phyloP scores from a whole-genome alignment of 2,888 invertebrate species.

The Pherbina coryleti region DNA sequence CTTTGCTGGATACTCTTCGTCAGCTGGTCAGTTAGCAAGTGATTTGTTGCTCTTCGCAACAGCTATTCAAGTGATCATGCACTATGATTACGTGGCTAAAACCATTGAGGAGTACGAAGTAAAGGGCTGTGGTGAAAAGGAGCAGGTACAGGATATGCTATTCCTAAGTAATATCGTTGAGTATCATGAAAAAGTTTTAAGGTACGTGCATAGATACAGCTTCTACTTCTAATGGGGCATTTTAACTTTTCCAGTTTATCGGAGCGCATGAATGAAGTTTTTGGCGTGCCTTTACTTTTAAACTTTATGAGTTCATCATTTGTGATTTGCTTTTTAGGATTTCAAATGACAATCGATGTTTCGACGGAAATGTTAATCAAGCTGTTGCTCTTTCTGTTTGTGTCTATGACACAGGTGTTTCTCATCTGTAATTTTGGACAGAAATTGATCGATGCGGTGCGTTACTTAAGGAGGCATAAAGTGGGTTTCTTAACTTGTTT shows the following conservation, averaged over 20 bases:
- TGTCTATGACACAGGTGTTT: conserved; percentile 58
- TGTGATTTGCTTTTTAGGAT: conserved; percentile 58
- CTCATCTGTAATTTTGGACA: conserved; percentile 62
- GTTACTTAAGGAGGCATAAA: neutral
- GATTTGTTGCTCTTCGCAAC: conserved; percentile 62
- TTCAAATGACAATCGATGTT: conserved; percentile 60
- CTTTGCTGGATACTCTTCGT: conserved; percentile 58
- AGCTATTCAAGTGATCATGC: conserved; percentile 63
- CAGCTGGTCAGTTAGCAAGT: conserved; percentile 59
- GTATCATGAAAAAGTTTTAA: conserved; percentile 50
- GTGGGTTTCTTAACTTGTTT: too few species aligned
- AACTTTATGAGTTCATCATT: conserved; percentile 53
- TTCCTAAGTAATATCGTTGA: conserved; percentile 41
- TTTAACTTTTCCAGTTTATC: conserved; percentile 41
- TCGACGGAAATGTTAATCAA: conserved; percentile 54
- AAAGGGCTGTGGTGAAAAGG: neutral
- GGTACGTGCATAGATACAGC: conserved; percentile 40
- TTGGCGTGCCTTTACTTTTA: conserved; percentile 51
- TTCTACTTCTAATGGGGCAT: too few species aligned
- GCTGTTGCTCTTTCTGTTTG: conserved; percentile 56
- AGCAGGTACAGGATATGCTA: conserved; percentile 39
- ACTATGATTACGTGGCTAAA: conserved; percentile 57
- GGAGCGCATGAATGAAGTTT: conserved; percentile 49
- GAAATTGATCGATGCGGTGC: conserved; percentile 57
- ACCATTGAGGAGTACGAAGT: conserved; percentile 48